These are phyloP conservation scores for Tribolium castaneum DNA, from an alignment of 1,140 invertebrate species.

Conservation along the genomic window DNA sequence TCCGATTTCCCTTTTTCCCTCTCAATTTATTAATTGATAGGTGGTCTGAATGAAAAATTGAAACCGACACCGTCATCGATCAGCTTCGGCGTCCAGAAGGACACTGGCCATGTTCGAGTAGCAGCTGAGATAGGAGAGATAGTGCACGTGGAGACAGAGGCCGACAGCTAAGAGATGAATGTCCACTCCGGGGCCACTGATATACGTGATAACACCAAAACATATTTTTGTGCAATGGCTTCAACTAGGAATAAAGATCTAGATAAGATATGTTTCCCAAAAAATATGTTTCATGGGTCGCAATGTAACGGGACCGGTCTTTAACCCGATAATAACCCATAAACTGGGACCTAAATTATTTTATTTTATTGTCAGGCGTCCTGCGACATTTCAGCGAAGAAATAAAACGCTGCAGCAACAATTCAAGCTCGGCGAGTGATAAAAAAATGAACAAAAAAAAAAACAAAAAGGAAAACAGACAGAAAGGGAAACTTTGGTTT, in stretches of 20 bases:
- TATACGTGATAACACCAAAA: slow-evolving; percentile 42
- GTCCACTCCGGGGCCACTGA: slow-evolving; percentile 43
- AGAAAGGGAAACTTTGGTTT: too few relatives aligned
- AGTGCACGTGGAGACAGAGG: slow-evolving; percentile 46
- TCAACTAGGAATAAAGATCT: slow-evolving; percentile 40
- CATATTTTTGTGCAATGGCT: slow-evolving; percentile 42
- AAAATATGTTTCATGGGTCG: not conserved
- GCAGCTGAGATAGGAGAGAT: slow-evolving; percentile 39
- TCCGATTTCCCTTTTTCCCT: not conserved
- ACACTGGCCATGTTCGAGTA: slow-evolving; percentile 35
- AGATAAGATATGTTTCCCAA: slow-evolving; percentile 42
- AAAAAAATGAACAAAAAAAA: too few relatives aligned
- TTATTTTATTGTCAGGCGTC: not conserved
- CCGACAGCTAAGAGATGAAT: slow-evolving; percentile 48
- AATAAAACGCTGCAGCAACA: not conserved
- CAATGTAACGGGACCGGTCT: slow-evolving; percentile 1
- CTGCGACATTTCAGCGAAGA: not conserved
- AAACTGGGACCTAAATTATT: not conserved
- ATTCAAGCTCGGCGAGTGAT: too few relatives aligned
- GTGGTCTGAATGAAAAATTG: slow-evolving; percentile 31
- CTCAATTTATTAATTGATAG: slow-evolving; percentile 10
- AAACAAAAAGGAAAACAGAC: too few relatives aligned
- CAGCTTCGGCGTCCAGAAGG: slow-evolving; percentile 34
- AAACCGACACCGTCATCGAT: slow-evolving; percentile 36
- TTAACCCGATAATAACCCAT: not conserved